phyloP scores from a whole-genome alignment of 2,797 vertebrate species.

The Synanceia verrucosa region DNA sequence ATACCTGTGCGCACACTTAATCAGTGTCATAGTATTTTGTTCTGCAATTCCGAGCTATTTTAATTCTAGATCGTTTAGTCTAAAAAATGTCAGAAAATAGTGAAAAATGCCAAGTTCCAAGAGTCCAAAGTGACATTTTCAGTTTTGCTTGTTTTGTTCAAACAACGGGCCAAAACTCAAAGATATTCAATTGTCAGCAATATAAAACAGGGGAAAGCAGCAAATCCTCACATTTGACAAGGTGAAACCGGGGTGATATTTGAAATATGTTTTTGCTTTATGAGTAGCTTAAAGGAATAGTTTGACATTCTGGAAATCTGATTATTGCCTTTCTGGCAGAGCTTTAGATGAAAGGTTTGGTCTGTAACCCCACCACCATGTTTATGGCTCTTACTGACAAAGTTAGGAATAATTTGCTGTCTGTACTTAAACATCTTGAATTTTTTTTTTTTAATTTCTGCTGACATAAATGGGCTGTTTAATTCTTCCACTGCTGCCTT shows the following conservation, averaged over 20 bases:
- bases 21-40: background rate
- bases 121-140: background rate
- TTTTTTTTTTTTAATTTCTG: background rate
- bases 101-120: background rate
- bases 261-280: background rate
- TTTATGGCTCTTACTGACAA: too few relatives aligned
- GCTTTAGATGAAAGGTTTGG: background rate
- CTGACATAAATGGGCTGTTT: background rate
- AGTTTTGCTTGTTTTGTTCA: background rate
- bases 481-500: background rate
- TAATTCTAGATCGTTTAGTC: background rate
- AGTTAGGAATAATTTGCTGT: background rate
- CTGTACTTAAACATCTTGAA: background rate
- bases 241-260: background rate
- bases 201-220: background rate
- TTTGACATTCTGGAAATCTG: background rate
- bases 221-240: background rate
- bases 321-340: background rate
- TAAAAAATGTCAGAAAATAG: conserved; percentile 6
- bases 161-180: background rate
- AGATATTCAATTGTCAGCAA: background rate
- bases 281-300: background rate
- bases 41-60: background rate
- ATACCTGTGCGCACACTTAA: background rate
- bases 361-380: too few relatives aligned